These are phyloP conservation scores for Zaprionus lineosus DNA, from an alignment of 2,888 invertebrate genomes.

Conservation along the genomic window DNA sequence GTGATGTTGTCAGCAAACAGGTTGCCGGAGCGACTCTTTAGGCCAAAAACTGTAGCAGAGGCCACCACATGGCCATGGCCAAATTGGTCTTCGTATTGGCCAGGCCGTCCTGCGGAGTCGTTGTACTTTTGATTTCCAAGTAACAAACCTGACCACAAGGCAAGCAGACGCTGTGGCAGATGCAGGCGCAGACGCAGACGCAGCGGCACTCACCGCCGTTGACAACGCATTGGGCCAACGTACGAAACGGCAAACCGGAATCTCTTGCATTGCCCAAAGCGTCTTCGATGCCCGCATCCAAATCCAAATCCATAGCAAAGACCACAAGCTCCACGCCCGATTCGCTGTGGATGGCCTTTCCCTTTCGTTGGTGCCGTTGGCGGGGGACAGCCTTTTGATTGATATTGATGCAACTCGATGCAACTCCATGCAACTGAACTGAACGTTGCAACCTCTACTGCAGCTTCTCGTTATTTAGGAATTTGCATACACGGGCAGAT, in stretches of 20 bases:
- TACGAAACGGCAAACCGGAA: slow-evolving; percentile 65
- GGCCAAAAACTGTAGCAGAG: slow-evolving; percentile 74
- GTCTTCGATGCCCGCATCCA: slow-evolving; percentile 6
- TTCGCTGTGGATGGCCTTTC: slow-evolving; percentile 49
- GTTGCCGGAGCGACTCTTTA: slow-evolving; percentile 58
- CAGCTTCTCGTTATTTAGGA: slow-evolving; percentile 19
- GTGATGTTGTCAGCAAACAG: slow-evolving; percentile 43
- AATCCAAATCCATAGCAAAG: not conserved
- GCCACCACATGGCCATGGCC: slow-evolving; percentile 13
- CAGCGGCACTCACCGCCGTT: slow-evolving; percentile 12
- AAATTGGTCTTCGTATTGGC: slow-evolving; percentile 17
- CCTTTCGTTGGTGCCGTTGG: slow-evolving; percentile 49
- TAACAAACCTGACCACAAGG: slow-evolving; percentile 55
- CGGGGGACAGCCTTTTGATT: slow-evolving; percentile 30
- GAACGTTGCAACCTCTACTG: slow-evolving; percentile 8
- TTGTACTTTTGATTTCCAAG: slow-evolving; percentile 73
- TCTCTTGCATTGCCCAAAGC: slow-evolving; percentile 44
- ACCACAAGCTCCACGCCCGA: not conserved
- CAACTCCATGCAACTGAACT: no score
- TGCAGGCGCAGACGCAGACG: slow-evolving; percentile 10
- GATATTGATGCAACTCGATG: slow-evolving; percentile 37
- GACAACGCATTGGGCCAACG: slow-evolving; percentile 63
- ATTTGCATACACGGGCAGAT: slow-evolving; percentile 2
- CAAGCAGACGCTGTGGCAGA: no score
- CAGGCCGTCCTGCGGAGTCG: slow-evolving; percentile 64